Percentiles rank a stretch among this genome's conserved stretches.
phyloP scores from a whole-genome alignment of 2,113 vertebrate genomes.

The Labeo catla region DNA sequence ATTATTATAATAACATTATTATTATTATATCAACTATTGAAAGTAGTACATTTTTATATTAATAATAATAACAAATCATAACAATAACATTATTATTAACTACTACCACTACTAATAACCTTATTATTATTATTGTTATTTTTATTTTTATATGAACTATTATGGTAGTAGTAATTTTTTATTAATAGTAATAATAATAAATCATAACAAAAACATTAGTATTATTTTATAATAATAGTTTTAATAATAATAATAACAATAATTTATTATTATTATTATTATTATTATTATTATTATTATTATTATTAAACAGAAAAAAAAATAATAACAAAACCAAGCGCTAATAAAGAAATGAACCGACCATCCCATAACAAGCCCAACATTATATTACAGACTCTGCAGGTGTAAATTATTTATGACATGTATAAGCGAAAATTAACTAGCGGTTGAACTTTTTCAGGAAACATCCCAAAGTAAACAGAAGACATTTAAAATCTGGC shows the following conservation, averaged over 20 bases:
- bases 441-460: slow-evolving; percentile 48
- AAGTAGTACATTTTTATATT: too few species aligned
- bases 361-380: slow-evolving; percentile 31
- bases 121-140: too few species aligned
- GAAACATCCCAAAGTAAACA: slow-evolving; percentile 49
- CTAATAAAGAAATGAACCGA: neutral
- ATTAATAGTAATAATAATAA: too few species aligned
- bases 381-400: slow-evolving; percentile 27
- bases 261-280: neutral
- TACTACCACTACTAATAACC: too few species aligned
- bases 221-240: too few species aligned
- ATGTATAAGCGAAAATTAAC: slow-evolving; percentile 30
- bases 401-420: slow-evolving; percentile 41
- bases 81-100: too few species aligned
- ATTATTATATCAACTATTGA: neutral
- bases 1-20: neutral
- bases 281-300: neutral
- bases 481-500: slow-evolving; percentile 34
- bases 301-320: neutral
- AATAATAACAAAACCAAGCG: neutral
- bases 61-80: too few species aligned
- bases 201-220: too few species aligned
- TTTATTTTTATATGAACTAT: too few species aligned
- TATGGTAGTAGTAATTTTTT: too few species aligned
- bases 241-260: too few species aligned